Conservation (phyloP, 2,888 invertebrate genomes). For the Dastarcus helophoroides region DNA sequence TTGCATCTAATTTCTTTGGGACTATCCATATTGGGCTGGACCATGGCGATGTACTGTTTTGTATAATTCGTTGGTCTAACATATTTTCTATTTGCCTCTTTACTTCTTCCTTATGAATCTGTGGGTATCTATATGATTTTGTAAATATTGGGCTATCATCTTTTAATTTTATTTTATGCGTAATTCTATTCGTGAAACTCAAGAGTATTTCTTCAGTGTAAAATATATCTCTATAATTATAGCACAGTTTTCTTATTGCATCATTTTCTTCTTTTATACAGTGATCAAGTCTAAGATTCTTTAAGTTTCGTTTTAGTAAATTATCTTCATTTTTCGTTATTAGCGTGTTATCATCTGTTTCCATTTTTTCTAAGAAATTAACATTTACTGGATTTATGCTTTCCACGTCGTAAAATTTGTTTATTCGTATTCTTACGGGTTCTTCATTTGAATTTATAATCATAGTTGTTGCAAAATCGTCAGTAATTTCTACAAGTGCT, state of each 20-base stretch:
- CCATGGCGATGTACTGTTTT: conserved; percentile 15
- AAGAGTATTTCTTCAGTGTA: conserved; percentile 13
- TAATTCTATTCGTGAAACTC: conserved; percentile 16
- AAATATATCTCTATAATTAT: conserved; percentile 15
- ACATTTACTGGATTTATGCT: no score
- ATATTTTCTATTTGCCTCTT: conserved; percentile 17
- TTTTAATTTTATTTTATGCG: conserved; percentile 15
- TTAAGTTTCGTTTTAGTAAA: no score
- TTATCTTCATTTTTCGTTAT: no score
- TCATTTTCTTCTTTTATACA: no score
- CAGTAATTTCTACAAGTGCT: no score
- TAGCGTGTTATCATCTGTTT: no score
- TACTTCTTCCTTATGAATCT: conserved; percentile 17
- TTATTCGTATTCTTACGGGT: no score
- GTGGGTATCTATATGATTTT: conserved; percentile 17
- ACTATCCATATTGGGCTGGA: conserved; percentile 18
- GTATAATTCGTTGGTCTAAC: conserved; percentile 16
- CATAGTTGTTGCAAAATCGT: no score
- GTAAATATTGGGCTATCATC: conserved; percentile 12
- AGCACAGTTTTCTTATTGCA: conserved; percentile 12
- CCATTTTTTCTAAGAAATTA: no score
- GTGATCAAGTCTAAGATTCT: no score
- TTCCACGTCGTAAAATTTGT: no score
- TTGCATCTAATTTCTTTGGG: conserved; percentile 24
- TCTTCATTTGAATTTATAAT: no score